Percentiles rank a stretch among this genome's conserved stretches.
phyloP scores from a whole-genome alignment of 2,888 invertebrate genomes.

The Coelinius sp. region DNA sequence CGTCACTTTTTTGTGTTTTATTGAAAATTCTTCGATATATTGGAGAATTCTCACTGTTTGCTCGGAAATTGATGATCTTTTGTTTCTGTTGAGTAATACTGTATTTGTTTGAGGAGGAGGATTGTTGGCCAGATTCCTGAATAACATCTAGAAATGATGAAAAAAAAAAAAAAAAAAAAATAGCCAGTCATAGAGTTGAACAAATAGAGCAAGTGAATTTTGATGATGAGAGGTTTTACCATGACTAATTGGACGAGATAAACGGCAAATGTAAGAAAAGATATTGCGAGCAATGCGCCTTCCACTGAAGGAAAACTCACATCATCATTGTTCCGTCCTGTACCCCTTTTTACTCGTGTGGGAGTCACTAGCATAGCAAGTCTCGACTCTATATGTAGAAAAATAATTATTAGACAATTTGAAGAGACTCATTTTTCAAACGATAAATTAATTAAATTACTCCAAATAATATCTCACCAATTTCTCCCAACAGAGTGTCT shows the following conservation, averaged over 20 bases:
- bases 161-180: too few species aligned
- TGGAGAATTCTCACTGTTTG: slow-evolving; percentile 57
- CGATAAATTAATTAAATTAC: neutral
- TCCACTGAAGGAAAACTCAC: slow-evolving; percentile 86
- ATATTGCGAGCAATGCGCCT: slow-evolving; percentile 86
- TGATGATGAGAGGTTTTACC: too few species aligned
- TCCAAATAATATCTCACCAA: slow-evolving; percentile 73
- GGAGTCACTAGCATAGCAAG: slow-evolving; percentile 45
- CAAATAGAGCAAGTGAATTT: too few species aligned
- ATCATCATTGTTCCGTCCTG: slow-evolving; percentile 71
- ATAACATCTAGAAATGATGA: slow-evolving; percentile 55
- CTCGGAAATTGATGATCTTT: slow-evolving; percentile 57
- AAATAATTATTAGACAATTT: neutral
- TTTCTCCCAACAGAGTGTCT: slow-evolving; percentile 76
- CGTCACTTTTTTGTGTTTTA: neutral
- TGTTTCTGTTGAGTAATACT: slow-evolving; percentile 61
- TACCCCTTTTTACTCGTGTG: slow-evolving; percentile 49
- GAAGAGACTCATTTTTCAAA: neutral
- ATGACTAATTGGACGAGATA: slow-evolving; percentile 87
- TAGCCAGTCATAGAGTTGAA: too few species aligned
- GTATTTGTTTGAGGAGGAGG: slow-evolving; percentile 46
- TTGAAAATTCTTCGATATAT: slow-evolving; percentile 49
- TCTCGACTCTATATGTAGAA: slow-evolving; percentile 58
- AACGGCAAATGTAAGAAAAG: slow-evolving; percentile 88
- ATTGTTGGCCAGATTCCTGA: slow-evolving; percentile 54